Evolutionary conservation across 1,140 invertebrate genomes (phyloP).

Genomic region (Globodera ellingtonae): DNA sequence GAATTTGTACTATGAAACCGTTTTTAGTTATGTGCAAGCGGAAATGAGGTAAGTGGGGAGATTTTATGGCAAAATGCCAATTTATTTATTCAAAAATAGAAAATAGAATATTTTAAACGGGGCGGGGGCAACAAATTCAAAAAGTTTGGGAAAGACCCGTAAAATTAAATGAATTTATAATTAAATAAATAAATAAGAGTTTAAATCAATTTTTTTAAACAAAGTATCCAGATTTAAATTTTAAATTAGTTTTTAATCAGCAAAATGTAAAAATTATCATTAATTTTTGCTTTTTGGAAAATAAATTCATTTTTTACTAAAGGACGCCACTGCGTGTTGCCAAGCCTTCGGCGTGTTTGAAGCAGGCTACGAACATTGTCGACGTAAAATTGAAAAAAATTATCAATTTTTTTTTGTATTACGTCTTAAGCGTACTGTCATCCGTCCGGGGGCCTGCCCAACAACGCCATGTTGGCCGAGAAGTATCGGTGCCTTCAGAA

Average conservation of each 20-base stretch:
- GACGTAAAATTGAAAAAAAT: constrained; percentile 24
- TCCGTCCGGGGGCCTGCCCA: constrained; percentile 60
- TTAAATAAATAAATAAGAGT: no score
- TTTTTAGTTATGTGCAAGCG: constrained; percentile 12
- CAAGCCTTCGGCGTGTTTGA: constrained; percentile 62
- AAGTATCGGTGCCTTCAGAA: constrained; percentile 63
- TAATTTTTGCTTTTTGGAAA: constrained; percentile 32
- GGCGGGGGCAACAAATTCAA: no score
- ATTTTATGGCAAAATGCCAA: no score
- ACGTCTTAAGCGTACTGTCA: constrained; percentile 55
- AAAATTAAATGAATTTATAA: background rate
- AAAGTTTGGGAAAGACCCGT: background rate
- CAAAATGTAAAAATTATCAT: no score
- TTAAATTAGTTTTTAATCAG: no score
- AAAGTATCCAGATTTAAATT: no score
- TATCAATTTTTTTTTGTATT: background rate
- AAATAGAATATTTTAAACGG: no score
- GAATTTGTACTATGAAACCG: background rate
- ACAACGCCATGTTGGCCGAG: constrained; percentile 62
- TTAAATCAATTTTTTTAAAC: background rate
- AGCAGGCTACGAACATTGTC: constrained; percentile 63
- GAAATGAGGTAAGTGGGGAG: constrained; percentile 6
- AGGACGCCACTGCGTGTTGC: constrained; percentile 64
- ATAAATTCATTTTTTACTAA: background rate
- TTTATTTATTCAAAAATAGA: no score